Base-by-base conservation (phyloP, 2,113 vertebrate genomes). In the Rhinopithecus roxellana region DNA sequence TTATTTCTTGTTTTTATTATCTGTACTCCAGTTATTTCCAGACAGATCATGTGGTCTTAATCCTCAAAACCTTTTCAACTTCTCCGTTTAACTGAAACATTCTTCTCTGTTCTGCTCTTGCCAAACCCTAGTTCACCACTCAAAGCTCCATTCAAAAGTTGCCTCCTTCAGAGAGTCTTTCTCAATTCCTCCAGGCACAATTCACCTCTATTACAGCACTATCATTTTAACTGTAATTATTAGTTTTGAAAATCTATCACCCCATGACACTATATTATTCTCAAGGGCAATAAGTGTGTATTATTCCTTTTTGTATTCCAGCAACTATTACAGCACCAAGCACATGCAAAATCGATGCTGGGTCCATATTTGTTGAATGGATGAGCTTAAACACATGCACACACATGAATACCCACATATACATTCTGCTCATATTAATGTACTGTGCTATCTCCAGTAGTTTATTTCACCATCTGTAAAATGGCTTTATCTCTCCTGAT, bases 161-260 rank as follows among this genome's bases (percentile, higher is more conserved):
- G 61, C 38, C 25, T 94, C 22, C 22, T 75, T 81, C 6, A 2
- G n/a, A 23, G 30, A 91, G 6, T 0, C 40, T 90, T 69, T 48
- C 67, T 90, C 16, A 90, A 40, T 9, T 43, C 10, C n/a, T 14
- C 1, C 35, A 16, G 55, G 45, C 18, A 93, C 80, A 82, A 67
- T 35, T 67, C 64, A 45, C 55, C 5, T 83, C 55, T 48, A 11
- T 45, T 57, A 11, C 57, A 67, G n/a, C 43, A 59, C 25, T 43
- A 32, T 52, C 30, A 18, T 25, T 50, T 80, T 90, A 43, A 43
- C 61, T 88, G 3, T 61, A 82, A 91, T 69, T 64, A 80, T 55
- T 89, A 61, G 48, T 57, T 92, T 67, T 92, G 35, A 95, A 97
- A 94, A 64, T 50, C 72, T 89, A 25, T 81, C n/a, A 81, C 9